Base-by-base conservation (phyloP, 1,140 invertebrate species). In the Matsumurasca onukii region DNA sequence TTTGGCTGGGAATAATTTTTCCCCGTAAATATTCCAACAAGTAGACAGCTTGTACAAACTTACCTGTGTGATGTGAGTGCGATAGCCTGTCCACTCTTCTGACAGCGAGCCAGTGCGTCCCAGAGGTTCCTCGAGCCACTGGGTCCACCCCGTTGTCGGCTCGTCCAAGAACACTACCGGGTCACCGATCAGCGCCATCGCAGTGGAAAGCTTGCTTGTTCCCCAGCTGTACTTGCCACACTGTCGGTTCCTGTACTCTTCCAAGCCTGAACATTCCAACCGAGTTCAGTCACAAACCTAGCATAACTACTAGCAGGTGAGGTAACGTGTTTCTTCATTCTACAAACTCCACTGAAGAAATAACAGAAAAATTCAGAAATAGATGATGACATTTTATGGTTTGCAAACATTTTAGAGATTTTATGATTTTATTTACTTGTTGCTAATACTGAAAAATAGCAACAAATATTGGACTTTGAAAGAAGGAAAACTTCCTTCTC, bases 181-280 rank as follows among this genome's bases (percentile, higher is more conserved):
- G 81, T 95, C 89, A 22, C 94, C 95, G 45, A 98, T 85, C 70
- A 98, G 88, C 5, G 97, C 91, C 61, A 99, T 88, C 0, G 95
- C 95, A 49, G 95, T 94, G 72, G 93, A 97, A 29, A 99, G 80
- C 79, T 98, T 98, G 49, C 97, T 85, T 73, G 97, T 99, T 0
- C 97, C 97, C 13, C 94, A 94, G 76, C 93, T 97, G 59, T 76
- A 76, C 15, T 25, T 66, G 12, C 71, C 71, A 57, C 72, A 70
- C 12, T 31, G 17, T 64, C 64, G 59, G 67, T 75, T 24, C 34
- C 68, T 55, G 62, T 73, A 71, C 25, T 73, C 73, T 25, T 71
- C 66, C 45, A 74, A 29, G 22, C 71, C 73, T 76, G 55, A 9
- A 25, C n/a, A n/a, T n/a, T n/a, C n/a, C n/a, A n/a, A n/a, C n/a